A percentile compares a stretch with the other conserved stretches of the same genome.
phyloP scores from a whole-genome alignment of 23 tunicate species.

The Styela clava region DNA sequence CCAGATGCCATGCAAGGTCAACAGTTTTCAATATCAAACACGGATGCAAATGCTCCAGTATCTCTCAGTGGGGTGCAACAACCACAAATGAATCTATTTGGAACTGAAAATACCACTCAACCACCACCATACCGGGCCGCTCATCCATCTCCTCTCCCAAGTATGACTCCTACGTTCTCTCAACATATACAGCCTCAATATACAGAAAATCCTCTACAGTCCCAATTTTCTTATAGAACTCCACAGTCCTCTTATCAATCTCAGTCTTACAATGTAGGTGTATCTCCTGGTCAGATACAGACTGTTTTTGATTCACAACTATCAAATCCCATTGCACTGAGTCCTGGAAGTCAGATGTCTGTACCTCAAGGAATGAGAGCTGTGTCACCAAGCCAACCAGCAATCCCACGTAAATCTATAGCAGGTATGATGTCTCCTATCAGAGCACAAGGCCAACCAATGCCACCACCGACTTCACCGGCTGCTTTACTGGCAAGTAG shows the following conservation, averaged over 20 bases:
- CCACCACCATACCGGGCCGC: slow-evolving; percentile 16
- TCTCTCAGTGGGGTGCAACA: background rate
- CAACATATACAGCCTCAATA: slow-evolving; percentile 7
- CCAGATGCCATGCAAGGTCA: background rate
- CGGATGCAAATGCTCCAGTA: background rate
- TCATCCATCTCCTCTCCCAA: background rate
- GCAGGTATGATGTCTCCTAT: slow-evolving; percentile 25
- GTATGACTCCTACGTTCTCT: slow-evolving; percentile 14
- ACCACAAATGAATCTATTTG: background rate
- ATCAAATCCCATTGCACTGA: background rate
- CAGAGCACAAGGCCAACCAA: background rate
- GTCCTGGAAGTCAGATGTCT: slow-evolving; percentile 1
- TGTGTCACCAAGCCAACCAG: background rate
- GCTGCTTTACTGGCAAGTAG: background rate
- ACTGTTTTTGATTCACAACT: background rate
- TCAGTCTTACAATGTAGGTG: background rate
- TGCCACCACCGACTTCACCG: background rate
- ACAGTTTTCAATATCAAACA: background rate
- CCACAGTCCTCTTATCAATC: background rate
- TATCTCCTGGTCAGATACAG: background rate
- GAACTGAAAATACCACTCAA: no score
- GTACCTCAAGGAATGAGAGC: background rate
- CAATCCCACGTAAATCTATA: slow-evolving; percentile 6
- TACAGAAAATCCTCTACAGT: background rate
- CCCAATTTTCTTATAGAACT: background rate